Evolutionary conservation across 2,797 vertebrate species (phyloP), one percentile per base, ranked within the genome.

Genomic region (Sebastes aleutianus): DNA sequence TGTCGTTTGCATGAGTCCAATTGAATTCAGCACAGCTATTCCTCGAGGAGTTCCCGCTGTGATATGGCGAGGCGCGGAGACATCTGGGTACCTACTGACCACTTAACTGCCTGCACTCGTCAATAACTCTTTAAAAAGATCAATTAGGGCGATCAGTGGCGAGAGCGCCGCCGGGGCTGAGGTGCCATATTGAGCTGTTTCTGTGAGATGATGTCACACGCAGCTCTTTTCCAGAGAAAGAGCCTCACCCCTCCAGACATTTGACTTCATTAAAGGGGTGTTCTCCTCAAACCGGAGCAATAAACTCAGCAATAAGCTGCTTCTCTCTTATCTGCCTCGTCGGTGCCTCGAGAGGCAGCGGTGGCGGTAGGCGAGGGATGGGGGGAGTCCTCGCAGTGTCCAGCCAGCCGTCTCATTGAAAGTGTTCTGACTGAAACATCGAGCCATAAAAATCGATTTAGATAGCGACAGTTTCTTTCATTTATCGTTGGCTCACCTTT

Each of bases 61-160:
- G 64, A 82, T 74, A n/a, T 12, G 47, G 65, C 4, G 34, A 86
- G 73, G 24, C 70, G 0, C 53, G 1, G 59, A 86, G 88, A 74
- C 87, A 69, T 78, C 79, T 83, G 79, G 85, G 72, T 72, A 62
- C 86, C 87, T 76, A 34, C 87, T 79, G 92, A 91, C 90, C 92
- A 89, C 89, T 91, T 91, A 86, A 88, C 89, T 68, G 90, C 78
- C 87, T 56, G 67, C 67, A 8, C 83, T 88, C 79, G 74, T 93
- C 91, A 88, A 92, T 93, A 93, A 89, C 89, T 91, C 92, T 92
- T 94, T 93, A 87, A 91, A 90, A 88, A 87, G 89, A 93, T 93
- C 92, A 90, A 91, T 93, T 92, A 83, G 82, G 65, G 78, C 79
- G 83, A 92, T 92, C 88, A 88, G 89, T 83, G 89, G 79, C 3